Percentiles rank a stretch among this genome's conserved stretches.
Evolutionary conservation across 2,113 vertebrate species (phyloP).

Genomic region (Mirounga angustirostris): DNA sequence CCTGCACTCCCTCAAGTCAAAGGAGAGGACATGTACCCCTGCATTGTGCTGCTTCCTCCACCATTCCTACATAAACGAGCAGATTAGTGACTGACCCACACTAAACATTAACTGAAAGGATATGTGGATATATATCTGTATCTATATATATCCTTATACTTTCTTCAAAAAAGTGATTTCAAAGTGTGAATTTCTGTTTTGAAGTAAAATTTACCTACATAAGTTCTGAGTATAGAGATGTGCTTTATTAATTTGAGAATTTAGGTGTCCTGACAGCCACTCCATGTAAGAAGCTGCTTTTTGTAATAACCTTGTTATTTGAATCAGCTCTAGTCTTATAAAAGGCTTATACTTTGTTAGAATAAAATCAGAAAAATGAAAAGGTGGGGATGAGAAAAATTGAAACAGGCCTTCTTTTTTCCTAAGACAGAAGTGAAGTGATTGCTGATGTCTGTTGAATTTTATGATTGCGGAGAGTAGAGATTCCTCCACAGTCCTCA

Average conservation of each 20-base stretch:
- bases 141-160: neutral
- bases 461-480: neutral
- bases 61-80: neutral
- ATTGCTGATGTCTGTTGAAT: neutral
- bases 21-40: neutral
- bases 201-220: neutral
- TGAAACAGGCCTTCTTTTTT: neutral
- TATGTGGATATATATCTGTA: no score
- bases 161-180: neutral
- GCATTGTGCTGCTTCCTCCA: neutral
- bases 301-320: neutral
- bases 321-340: neutral
- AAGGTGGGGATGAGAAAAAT: neutral
- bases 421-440: neutral
- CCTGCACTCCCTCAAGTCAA: neutral
- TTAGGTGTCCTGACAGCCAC: neutral
- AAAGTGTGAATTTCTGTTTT: neutral
- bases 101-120: neutral
- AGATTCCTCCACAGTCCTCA: neutral
- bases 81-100: neutral
- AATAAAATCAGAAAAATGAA: slow-evolving; percentile 50
- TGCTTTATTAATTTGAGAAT: neutral
- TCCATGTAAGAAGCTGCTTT: neutral
- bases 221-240: neutral
- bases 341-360: neutral